phyloP scores from a whole-genome alignment of 2,888 invertebrate genomes.

The Ecliptopera silaceata region DNA sequence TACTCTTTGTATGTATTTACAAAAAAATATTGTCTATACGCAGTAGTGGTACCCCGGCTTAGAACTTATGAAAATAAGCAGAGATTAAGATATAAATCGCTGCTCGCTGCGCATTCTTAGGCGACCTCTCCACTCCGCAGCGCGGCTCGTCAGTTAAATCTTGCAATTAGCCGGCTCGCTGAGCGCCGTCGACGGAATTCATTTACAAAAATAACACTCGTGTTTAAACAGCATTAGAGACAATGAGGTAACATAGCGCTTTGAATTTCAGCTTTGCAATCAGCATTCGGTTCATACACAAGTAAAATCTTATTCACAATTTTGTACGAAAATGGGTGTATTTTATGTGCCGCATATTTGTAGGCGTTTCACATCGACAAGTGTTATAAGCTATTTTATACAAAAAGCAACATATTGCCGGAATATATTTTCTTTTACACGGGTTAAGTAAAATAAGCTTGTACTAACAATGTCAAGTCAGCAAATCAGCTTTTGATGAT shows the following conservation, averaged over 20 bases:
- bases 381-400: not conserved
- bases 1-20: too few species aligned
- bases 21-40: too few species aligned
- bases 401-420: not conserved
- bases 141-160: conserved; percentile 27
- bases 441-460: too few species aligned
- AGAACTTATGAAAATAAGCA: too few species aligned
- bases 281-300: not conserved
- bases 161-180: conserved; percentile 25
- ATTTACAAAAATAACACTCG: conserved; percentile 25
- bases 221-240: conserved; percentile 18
- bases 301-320: not conserved
- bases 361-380: not conserved
- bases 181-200: conserved; percentile 21
- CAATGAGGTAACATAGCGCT: conserved; percentile 3
- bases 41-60: too few species aligned
- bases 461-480: too few species aligned
- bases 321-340: not conserved
- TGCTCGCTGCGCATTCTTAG: not conserved
- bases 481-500: too few species aligned
- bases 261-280: conserved; percentile 3
- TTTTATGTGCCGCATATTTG: not conserved
- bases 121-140: not conserved
- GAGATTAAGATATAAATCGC: not conserved
- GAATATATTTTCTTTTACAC: too few species aligned